Percentiles rank a stretch among this genome's conserved stretches.
Evolutionary conservation across 2,797 vertebrate species (phyloP).

Genomic region (Sebastes taczanowskii): DNA sequence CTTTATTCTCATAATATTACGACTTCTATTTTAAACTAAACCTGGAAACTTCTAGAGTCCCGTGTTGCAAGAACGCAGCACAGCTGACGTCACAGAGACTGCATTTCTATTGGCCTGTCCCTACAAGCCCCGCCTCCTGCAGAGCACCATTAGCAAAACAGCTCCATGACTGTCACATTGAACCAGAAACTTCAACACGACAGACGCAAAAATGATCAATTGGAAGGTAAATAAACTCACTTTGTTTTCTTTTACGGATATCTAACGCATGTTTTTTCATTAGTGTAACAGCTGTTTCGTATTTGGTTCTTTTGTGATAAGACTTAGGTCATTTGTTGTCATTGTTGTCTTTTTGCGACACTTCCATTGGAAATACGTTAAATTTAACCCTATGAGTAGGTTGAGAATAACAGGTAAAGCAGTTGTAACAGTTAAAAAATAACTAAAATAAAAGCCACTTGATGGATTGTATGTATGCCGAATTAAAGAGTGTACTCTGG

Average conservation of each 20-base stretch:
- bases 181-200: not conserved
- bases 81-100: accelerated
- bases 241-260: accelerated
- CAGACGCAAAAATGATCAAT: conserved; percentile 66
- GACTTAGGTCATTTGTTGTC: not conserved
- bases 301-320: not conserved
- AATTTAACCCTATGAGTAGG: not conserved
- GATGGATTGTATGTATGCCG: not conserved
- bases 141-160: too few species aligned
- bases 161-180: accelerated
- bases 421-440: too few species aligned
- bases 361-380: not conserved
- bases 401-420: not conserved
- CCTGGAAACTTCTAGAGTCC: not conserved
- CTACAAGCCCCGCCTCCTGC: conserved; percentile 14
- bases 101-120: conserved; percentile 18
- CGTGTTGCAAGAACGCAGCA: not conserved
- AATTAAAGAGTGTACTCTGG: not conserved
- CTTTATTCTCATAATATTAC: too few species aligned
- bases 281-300: accelerated
- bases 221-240: conserved; percentile 62
- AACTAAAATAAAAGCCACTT: not conserved
- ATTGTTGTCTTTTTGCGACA: not conserved
- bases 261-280: accelerated
- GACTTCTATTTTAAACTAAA: too few species aligned